Evolutionary conservation across 2,888 invertebrate genomes (phyloP).

Genomic region (Lochmaea capreae): DNA sequence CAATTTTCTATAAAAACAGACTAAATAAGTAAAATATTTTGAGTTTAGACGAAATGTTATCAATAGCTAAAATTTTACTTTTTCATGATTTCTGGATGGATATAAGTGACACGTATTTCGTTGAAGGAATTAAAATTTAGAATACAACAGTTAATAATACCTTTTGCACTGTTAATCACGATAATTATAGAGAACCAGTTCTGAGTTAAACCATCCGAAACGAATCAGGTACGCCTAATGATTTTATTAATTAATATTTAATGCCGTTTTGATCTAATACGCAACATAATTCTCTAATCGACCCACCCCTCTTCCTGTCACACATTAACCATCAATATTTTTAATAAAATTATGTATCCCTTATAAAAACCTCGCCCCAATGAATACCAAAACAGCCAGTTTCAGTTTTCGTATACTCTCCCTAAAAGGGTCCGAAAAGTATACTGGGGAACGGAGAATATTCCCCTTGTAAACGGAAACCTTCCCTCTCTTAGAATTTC

Average conservation of each 20-base stretch:
- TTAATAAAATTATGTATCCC: constrained; percentile 28
- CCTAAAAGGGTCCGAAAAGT: constrained; percentile 10
- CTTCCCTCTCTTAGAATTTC: constrained; percentile 44
- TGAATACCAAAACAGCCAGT: constrained; percentile 25
- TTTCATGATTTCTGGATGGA: too few relatives aligned
- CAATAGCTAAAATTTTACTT: too few relatives aligned
- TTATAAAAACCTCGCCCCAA: constrained; percentile 21
- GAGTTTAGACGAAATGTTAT: too few relatives aligned
- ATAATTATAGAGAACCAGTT: background rate
- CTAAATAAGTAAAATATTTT: too few relatives aligned
- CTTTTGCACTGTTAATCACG: constrained; percentile 6
- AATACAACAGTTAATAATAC: background rate
- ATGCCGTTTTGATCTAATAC: constrained; percentile 16
- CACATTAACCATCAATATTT: constrained; percentile 18
- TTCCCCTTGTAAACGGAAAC: constrained; percentile 49
- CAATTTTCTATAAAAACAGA: too few relatives aligned
- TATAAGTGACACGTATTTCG: too few relatives aligned
- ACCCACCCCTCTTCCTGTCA: constrained; percentile 19
- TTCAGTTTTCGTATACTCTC: constrained; percentile 16
- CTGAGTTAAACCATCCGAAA: background rate
- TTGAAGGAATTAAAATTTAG: too few relatives aligned
- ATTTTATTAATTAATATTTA: constrained; percentile 21
- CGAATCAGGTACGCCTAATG: constrained; percentile 1
- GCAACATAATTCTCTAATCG: constrained; percentile 14
- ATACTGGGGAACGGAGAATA: constrained; percentile 23